Evolutionary conservation across 2,797 vertebrate genomes (phyloP), one percentile per base, ranked within the genome.

Genomic region (Gouania willdenowi): DNA sequence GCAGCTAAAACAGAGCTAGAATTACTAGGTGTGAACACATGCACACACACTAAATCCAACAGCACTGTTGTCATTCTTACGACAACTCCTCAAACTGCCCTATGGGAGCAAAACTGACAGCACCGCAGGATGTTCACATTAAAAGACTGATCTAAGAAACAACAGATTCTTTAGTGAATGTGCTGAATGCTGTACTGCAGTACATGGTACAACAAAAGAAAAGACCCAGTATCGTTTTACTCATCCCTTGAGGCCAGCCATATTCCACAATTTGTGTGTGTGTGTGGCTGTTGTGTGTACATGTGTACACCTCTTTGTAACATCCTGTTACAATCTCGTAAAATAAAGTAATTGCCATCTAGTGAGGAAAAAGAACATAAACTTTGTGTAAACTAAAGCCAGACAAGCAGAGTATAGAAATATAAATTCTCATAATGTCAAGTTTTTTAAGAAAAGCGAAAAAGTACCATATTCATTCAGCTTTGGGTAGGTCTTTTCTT

Each of bases 41-140:
- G 16, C 23, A 14, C 26, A 25, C 36, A 37, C 26, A 17, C 27
- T 9, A 26, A 28, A 53, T 41, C 53, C 45, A 37, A 57, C 54
- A 48, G 38, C 2, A n/a, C 37, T 11, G 15, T 43, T 31, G 65
- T n/a, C n/a, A n/a, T 74, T 78, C 59, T 67, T 52, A 54, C 79
- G 73, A 73, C 68, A 78, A 70, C 66, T 41, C 35, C 40, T 79
- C 66, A 58, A 59, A 68, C 58, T 2, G 15, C 33, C 65, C 39
- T 21, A 10, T 6, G 50, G 64, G 55, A 74, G 36, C 27, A 1
- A 8, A 1, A 18, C 43, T 69, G 66, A 77, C 49, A 54, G 45
- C 57, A 43, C 64, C 49, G 70, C 11, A 2, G 64, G 63, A 56
- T 61, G 36, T 73, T 55, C 11, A 41, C 37, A 61, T 62, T 48